Evolutionary conservation across 2,888 invertebrate genomes (phyloP), one percentile per base, ranked within the genome.

Genomic region (Suillia variegata): DNA sequence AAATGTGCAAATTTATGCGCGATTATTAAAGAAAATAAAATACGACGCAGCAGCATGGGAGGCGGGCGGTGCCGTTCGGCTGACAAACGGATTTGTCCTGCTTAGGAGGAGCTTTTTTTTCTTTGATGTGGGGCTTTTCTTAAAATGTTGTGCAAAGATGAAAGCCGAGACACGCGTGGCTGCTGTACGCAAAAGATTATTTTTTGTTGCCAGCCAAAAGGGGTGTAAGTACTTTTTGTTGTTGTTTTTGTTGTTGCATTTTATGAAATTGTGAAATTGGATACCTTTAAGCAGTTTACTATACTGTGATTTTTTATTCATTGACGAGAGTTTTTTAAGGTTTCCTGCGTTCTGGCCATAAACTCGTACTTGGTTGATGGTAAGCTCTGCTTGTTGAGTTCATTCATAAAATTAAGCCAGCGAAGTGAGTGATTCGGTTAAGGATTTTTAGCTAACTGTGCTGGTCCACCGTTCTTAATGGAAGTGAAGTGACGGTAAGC

Each of bases 141-240:
- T 10, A 26, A 26, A 26, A 26, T 26, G 26, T 26, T 26, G 5
- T 5, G 10, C 5, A 10, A 26, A n/a, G 38, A n/a, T 65, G 69
- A 65, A 70, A 70, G 61, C 62, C 62, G 62, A 70, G 62, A 70
- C 62, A 58, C 61, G 63, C 63, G 60, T 12, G 21, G 17, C 15
- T 49, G 48, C 8, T 1, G 48, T 49, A 21, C n/a, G 38, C 15
- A 8, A 38, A 38, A 38, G 38, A 10, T 38, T 10, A n/a, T n/a
- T 10, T 12, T 31, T n/a, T n/a, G 31, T 8, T 31, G 31, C 12
- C 6, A 6, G 6, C 6, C 31, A 31, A 31, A 12, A 31, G 31
- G 31, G 31, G n/a, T n/a, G n/a, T n/a, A n/a, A n/a, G n/a, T n/a
- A n/a, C n/a, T n/a, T n/a, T n/a, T n/a, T n/a, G n/a, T n/a, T n/a